These are phyloP conservation scores for Tenthredo amoena DNA, from an alignment of 2,888 invertebrate species.

Conservation along the genomic window DNA sequence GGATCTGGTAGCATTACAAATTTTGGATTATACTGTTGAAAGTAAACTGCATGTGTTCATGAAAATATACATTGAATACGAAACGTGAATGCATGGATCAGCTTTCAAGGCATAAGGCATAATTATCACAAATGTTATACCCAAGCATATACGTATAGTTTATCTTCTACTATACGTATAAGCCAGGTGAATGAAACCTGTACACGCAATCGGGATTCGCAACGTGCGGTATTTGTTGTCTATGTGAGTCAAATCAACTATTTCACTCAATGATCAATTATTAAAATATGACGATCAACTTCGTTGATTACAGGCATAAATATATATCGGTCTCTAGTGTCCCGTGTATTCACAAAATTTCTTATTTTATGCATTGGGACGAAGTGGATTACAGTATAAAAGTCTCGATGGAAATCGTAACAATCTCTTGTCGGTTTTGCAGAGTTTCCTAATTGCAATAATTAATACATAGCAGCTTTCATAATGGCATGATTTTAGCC, in stretches of 20 bases:
- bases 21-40: too few species aligned
- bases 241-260: not conserved
- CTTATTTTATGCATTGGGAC: not conserved
- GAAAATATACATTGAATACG: not conserved
- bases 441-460: not conserved
- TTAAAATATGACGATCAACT: not conserved
- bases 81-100: not conserved
- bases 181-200: not conserved
- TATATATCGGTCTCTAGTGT: not conserved
- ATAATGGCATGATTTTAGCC: slow-evolving; percentile 2
- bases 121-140: not conserved
- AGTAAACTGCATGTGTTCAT: not conserved
- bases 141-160: not conserved
- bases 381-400: too few species aligned
- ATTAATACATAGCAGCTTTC: not conserved
- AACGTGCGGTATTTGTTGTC: not conserved
- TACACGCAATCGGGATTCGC: not conserved
- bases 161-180: not conserved
- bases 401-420: not conserved
- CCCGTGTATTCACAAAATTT: not conserved
- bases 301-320: not conserved
- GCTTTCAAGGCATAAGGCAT: not conserved
- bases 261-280: not conserved
- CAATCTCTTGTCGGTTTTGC: not conserved
- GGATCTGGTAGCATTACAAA: too few species aligned